Conservation (phyloP, 2,113 vertebrate genomes). For the Xerus inauris region DNA sequence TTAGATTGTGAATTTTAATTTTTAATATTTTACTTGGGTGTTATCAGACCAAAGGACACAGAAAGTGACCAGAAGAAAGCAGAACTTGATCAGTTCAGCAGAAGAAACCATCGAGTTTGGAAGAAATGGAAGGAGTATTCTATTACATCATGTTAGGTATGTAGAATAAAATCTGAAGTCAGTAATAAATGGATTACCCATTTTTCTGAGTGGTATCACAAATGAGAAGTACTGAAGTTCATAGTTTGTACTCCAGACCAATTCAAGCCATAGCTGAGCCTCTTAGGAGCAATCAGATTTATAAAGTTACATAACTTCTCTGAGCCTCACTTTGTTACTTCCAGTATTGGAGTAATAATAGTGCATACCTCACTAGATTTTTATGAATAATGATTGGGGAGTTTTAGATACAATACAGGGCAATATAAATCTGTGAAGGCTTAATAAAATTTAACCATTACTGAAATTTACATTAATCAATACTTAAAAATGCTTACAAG, state of each 20-base stretch:
- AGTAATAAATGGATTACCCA: neutral
- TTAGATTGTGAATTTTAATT: neutral
- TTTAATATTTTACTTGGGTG: neutral
- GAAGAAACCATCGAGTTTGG: neutral
- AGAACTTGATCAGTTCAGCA: neutral
- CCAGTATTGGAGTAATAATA: neutral
- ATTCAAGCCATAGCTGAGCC: neutral
- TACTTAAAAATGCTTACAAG: neutral
- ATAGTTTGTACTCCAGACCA: no score
- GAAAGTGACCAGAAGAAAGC: neutral
- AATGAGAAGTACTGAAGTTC: neutral
- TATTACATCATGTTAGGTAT: neutral
- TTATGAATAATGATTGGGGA: neutral
- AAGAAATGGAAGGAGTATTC: neutral
- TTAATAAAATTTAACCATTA: neutral
- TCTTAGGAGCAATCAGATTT: neutral
- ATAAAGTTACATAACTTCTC: neutral
- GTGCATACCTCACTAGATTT: neutral
- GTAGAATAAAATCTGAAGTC: slow-evolving; percentile 8
- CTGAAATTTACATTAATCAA: slow-evolving; percentile 34
- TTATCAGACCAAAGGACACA: neutral
- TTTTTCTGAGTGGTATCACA: slow-evolving; percentile 35
- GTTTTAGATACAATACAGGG: neutral
- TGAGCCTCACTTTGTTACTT: neutral
- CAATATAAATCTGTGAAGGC: neutral